phyloP scores from a whole-genome alignment of 37 sponge, comb jelly and placozoan species.

The Hexactinellida sp. region DNA sequence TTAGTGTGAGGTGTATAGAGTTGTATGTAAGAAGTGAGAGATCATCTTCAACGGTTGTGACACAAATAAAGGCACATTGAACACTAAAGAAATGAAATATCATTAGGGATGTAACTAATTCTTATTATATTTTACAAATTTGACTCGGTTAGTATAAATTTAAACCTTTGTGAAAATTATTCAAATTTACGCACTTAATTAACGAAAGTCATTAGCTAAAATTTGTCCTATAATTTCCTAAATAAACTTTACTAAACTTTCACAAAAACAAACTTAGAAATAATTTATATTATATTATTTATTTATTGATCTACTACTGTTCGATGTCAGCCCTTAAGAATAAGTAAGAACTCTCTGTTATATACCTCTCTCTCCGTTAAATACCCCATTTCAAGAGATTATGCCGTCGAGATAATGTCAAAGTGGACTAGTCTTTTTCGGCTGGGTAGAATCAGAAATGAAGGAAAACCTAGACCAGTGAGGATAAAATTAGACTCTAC shows the following conservation, averaged over 20 bases:
- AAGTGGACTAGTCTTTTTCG: neutral
- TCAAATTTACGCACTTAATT: no score
- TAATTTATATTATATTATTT: no score
- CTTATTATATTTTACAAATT: no score
- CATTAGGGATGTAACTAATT: no score
- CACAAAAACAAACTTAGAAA: neutral
- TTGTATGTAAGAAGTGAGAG: neutral
- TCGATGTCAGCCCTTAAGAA: neutral
- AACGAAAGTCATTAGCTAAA: no score
- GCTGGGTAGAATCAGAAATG: neutral
- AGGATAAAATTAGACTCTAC: neutral
- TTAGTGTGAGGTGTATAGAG: neutral
- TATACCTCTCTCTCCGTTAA: neutral
- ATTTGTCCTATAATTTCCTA: no score
- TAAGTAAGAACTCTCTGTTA: neutral
- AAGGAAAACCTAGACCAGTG: neutral
- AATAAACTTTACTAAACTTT: neutral
- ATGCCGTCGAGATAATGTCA: neutral
- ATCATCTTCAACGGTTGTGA: neutral
- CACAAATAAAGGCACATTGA: neutral
- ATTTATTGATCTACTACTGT: neutral
- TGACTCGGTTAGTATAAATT: no score
- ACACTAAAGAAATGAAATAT: no score
- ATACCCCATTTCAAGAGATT: slow-evolving; percentile 11
- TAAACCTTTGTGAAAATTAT: no score